Evolutionary conservation across 2,797 vertebrate species (phyloP).

Genomic region (Discoglossus pictus): DNA sequence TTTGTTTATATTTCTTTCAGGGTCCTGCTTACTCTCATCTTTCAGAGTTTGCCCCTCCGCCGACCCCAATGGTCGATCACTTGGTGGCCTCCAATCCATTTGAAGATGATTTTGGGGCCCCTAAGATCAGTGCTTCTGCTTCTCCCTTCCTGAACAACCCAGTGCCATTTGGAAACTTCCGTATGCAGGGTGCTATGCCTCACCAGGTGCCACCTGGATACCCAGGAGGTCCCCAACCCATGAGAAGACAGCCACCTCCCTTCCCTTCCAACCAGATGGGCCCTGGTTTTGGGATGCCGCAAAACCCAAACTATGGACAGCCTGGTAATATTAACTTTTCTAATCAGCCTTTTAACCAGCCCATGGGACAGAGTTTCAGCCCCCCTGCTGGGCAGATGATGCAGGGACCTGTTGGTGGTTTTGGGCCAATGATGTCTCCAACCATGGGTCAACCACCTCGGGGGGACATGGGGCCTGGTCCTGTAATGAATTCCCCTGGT

Average conservation of each 20-base stretch:
- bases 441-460: conserved; percentile 79
- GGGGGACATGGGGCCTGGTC: conserved; percentile 77
- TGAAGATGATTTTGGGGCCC: conserved; percentile 91
- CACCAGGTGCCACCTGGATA: conserved; percentile 72
- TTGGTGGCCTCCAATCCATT: conserved; percentile 96
- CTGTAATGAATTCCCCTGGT: conserved; percentile 76
- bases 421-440: conserved; percentile 73
- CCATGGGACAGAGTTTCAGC: conserved; percentile 72
- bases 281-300: conserved; percentile 69
- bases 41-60: conserved; percentile 95
- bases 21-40: conserved; percentile 93
- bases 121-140: conserved; percentile 64
- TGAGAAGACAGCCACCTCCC: conserved; percentile 79
- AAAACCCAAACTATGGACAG: conserved; percentile 69
- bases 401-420: conserved; percentile 67
- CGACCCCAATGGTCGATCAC: conserved; percentile 97
- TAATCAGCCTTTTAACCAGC: conserved; percentile 67
- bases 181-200: conserved; percentile 74
- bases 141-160: conserved; percentile 71
- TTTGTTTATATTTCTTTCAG: conserved; percentile 66
- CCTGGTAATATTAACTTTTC: conserved; percentile 65
- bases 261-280: conserved; percentile 71
- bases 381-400: conserved; percentile 72
- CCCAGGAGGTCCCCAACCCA: conserved; percentile 77
- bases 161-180: conserved; percentile 75